Evolutionary conservation across 1,140 invertebrate genomes (phyloP).

Genomic region (Phymorhynchus buccinoides): DNA sequence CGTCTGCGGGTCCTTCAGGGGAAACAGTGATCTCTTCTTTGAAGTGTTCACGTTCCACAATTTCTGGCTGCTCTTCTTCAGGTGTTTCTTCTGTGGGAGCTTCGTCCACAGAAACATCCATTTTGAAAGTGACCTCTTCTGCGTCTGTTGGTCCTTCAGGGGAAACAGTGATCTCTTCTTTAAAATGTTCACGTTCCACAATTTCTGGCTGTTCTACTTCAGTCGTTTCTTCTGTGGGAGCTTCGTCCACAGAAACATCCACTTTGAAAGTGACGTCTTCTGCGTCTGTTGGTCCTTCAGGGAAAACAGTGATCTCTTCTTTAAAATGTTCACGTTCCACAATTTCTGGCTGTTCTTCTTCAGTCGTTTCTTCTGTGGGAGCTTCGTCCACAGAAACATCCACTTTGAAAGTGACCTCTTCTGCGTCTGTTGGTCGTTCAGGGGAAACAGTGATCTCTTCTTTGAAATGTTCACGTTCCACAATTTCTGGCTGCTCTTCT

Average conservation of each 20-base stretch:
- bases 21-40: slow-evolving; percentile 11
- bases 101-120: background rate
- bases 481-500: slow-evolving; percentile 25
- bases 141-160: background rate
- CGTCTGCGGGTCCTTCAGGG: background rate
- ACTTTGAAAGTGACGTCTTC: background rate
- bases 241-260: background rate
- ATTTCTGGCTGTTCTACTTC: background rate
- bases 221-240: background rate
- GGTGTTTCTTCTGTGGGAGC: background rate
- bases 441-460: slow-evolving; percentile 1
- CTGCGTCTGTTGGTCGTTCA: background rate
- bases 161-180: slow-evolving; percentile 11
- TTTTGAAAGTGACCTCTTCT: background rate
- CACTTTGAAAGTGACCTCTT: background rate
- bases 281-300: background rate
- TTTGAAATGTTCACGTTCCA: slow-evolving; percentile 18
- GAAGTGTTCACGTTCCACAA: background rate
- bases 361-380: background rate
- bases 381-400: background rate
- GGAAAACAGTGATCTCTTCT: background rate
- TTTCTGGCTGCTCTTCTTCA: slow-evolving; percentile 1
- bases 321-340: background rate
- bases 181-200: background rate
- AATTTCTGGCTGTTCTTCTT: background rate